Evolutionary conservation across 2,113 vertebrate genomes (phyloP).

Genomic region (Echinops telfairi): DNA sequence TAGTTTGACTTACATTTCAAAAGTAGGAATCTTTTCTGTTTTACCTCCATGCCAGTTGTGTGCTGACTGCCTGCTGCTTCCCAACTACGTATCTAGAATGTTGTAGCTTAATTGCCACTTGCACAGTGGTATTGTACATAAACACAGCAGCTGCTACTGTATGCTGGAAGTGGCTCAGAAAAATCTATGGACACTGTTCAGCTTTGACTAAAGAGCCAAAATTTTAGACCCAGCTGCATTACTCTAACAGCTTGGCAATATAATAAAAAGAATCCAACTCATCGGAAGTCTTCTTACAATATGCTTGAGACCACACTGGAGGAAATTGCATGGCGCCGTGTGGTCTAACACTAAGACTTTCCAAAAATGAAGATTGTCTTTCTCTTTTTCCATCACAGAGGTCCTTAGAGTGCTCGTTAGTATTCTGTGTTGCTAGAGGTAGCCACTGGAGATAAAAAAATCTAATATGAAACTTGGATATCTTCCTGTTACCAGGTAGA

Average conservation of each 20-base stretch:
- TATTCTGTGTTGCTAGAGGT: slow-evolving; percentile 45
- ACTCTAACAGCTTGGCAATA: slow-evolving; percentile 80
- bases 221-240: slow-evolving; percentile 83
- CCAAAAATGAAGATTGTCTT: slow-evolving; percentile 47
- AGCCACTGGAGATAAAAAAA: slow-evolving; percentile 63
- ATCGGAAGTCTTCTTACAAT: slow-evolving; percentile 76
- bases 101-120: slow-evolving; percentile 84
- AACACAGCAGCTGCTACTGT: slow-evolving; percentile 86
- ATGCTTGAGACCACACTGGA: slow-evolving; percentile 76
- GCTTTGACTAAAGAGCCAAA: slow-evolving; percentile 82
- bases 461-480: slow-evolving; percentile 69
- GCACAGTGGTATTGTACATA: slow-evolving; percentile 83
- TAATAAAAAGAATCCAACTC: slow-evolving; percentile 71
- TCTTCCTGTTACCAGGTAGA: slow-evolving; percentile 70
- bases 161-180: slow-evolving; percentile 82
- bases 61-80: slow-evolving; percentile 80
- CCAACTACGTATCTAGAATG: slow-evolving; percentile 78
- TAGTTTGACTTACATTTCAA: slow-evolving; percentile 70
- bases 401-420: slow-evolving; percentile 14
- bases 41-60: slow-evolving; percentile 74
- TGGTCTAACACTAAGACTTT: slow-evolving; percentile 52
- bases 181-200: slow-evolving; percentile 83
- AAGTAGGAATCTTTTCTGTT: slow-evolving; percentile 70
- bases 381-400: background rate
- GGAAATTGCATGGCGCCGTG: slow-evolving; percentile 63